Percentiles rank a stretch among this genome's conserved stretches.
These are phyloP conservation scores for Potamilus streckersoni DNA, from an alignment of 1,140 invertebrate species.

Conservation along the genomic window DNA sequence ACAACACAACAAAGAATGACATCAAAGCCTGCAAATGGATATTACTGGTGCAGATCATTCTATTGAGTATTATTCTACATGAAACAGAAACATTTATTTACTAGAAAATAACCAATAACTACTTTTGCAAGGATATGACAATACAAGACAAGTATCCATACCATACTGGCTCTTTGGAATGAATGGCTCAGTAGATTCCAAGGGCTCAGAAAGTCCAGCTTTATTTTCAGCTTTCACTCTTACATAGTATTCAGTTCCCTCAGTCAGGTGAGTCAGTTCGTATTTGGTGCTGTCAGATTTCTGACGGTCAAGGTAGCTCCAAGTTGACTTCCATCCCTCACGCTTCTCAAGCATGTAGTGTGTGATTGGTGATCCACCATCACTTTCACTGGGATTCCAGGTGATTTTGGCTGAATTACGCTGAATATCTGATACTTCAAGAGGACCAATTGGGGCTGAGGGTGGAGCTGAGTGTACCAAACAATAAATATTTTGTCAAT, in stretches of 20 bases:
- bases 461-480: slow-evolving; percentile 68
- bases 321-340: slow-evolving; percentile 59
- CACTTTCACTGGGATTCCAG: slow-evolving; percentile 90
- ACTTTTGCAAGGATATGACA: not conserved
- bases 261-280: slow-evolving; percentile 72
- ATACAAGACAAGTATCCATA: slow-evolving; percentile 65
- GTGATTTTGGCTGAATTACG: slow-evolving; percentile 94
- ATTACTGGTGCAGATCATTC: too few species aligned
- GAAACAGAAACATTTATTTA: too few species aligned
- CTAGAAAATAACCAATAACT: too few species aligned
- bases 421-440: slow-evolving; percentile 91
- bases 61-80: too few species aligned
- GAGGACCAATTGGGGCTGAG: slow-evolving; percentile 88
- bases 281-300: slow-evolving; percentile 25
- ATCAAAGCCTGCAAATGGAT: too few species aligned
- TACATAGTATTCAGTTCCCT: slow-evolving; percentile 75
- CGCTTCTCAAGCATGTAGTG: slow-evolving; percentile 94
- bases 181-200: slow-evolving; percentile 81
- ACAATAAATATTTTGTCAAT: too few species aligned
- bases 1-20: too few species aligned
- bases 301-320: slow-evolving; percentile 41
- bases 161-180: slow-evolving; percentile 96
- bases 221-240: slow-evolving; percentile 64
- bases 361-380: slow-evolving; percentile 96
- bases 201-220: slow-evolving; percentile 61